Evolutionary conservation across 2,797 vertebrate genomes (phyloP).

Genomic region (Dromococcyx pavoninus): DNA sequence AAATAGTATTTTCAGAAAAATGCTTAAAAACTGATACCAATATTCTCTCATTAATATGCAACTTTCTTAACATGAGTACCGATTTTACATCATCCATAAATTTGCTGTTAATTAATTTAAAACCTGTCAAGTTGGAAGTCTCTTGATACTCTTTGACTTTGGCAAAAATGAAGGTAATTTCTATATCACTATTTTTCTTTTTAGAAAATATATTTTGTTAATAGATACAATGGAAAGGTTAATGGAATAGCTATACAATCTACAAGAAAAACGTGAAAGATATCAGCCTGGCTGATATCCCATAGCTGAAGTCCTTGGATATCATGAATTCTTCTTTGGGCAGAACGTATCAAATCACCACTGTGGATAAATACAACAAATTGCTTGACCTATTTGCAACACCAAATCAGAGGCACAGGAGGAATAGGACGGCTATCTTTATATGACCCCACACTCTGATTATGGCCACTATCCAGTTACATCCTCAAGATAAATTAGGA

Average conservation of each 20-base stretch:
- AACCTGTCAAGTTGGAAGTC: background rate
- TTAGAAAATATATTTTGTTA: background rate
- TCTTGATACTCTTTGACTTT: background rate
- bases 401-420: background rate
- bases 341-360: background rate
- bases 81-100: background rate
- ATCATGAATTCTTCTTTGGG: background rate
- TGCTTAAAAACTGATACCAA: background rate
- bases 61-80: background rate
- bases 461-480: background rate
- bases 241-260: background rate
- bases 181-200: background rate
- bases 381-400: background rate
- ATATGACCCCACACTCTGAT: conserved; percentile 7
- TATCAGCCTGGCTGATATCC: background rate
- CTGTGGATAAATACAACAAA: background rate
- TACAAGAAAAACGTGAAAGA: background rate
- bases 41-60: background rate
- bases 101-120: background rate
- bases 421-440: background rate
- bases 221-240: background rate
- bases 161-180: background rate
- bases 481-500: conserved; percentile 38
- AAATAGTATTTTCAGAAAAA: background rate
- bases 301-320: background rate